These are phyloP conservation scores for Percopsis transmontana DNA, from an alignment of 2,113 vertebrate species.

Conservation along the genomic window DNA sequence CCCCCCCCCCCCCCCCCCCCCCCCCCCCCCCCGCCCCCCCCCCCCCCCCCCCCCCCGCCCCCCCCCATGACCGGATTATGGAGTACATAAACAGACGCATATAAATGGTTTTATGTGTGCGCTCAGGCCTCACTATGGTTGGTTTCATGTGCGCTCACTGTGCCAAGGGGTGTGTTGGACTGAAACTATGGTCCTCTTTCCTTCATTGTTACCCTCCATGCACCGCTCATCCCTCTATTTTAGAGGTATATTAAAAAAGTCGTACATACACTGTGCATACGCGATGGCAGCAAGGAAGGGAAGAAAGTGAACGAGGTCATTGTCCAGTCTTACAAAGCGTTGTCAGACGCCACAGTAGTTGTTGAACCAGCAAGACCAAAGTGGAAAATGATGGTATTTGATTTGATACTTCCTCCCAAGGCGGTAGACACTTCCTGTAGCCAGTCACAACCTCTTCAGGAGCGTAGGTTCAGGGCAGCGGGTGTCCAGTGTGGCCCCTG, in stretches of 20 bases:
- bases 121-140: conserved; percentile 25
- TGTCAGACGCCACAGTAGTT: conserved; percentile 44
- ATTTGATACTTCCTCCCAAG: conserved; percentile 80
- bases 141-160: conserved; percentile 21
- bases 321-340: conserved; percentile 35
- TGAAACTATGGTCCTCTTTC: conserved; percentile 14
- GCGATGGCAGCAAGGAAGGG: conserved; percentile 33
- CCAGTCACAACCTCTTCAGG: conserved; percentile 72
- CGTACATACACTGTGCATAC: conserved; percentile 24
- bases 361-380: conserved; percentile 48
- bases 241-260: conserved; percentile 20
- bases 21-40: neutral
- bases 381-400: conserved; percentile 64
- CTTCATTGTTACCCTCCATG: neutral
- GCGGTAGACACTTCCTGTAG: conserved; percentile 70
- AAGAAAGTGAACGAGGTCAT: conserved; percentile 37
- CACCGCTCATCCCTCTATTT: conserved; percentile 9
- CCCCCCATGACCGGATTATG: neutral
- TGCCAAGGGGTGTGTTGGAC: conserved; percentile 19
- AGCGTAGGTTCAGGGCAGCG: conserved; percentile 37
- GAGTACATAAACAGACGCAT: conserved; percentile 18
- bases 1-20: too few species aligned
- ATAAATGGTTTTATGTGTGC: conserved; percentile 11
- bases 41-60: too few species aligned
- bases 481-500: conserved; percentile 43